Base-by-base conservation (phyloP, 2,797 vertebrate genomes). In the Brachymystax lenok region DNA sequence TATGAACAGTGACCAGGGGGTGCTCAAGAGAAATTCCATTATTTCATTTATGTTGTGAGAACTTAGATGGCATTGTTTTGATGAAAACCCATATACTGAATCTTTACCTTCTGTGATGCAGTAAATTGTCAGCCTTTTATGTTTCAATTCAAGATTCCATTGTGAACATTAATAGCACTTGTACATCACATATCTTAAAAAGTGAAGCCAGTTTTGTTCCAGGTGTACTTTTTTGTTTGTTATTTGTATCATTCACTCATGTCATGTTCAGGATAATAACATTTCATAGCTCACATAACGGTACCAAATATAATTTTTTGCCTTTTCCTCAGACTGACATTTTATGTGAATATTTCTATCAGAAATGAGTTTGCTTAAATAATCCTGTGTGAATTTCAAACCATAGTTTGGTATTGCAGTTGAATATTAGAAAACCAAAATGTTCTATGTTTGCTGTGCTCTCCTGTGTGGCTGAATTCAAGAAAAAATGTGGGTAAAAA, bases 301-400 rank as follows among this genome's bases (percentile, higher is more conserved):
- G 83, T 90, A 89, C 89, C 80, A 82, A 83, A 51, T 81, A 67
- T 83, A 73, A 88, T 83, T 66, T 61, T 80, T 69, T 74, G 64
- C 51, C 70, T 71, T 83, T 73, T 73, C 61, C 72, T 73, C 78
- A 10, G 51, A n/a, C 30, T 4, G 28, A 21, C 75, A 63, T 52
- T 76, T 72, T 17, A 30, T 68, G 50, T 80, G 40, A 71, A 69
- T 74, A 59, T 30, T 78, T 27, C 33, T 33, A 56, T 71, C 27
- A 30, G 3, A 71, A 52, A 75, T 78, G 77, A 59, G 24, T 46
- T 69, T 87, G 83, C 84, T 80, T 81, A 87, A 40, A 76, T 51
- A 61, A 85, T 87, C 80, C 82, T 87, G 83, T 89, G 86, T 89
- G 87, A 83, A 79, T 88, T 88, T 86, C 72, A 86, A 76, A 83